Evolutionary conservation across 2,797 vertebrate species (phyloP).

Genomic region (Sternarchorhynchus goeldii): DNA sequence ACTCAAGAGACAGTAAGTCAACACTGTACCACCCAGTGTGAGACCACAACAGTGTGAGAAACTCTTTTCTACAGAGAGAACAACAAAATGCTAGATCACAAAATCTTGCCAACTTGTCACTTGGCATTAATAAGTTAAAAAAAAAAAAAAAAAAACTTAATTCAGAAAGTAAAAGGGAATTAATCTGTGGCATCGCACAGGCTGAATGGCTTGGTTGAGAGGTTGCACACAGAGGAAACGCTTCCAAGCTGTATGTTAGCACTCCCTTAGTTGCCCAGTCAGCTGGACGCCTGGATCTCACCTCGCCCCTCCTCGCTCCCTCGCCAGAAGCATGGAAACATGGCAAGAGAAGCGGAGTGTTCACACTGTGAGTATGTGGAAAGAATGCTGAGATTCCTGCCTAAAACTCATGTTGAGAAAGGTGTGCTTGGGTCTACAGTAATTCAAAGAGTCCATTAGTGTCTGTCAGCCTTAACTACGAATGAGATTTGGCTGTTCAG

Average conservation of each 20-base stretch:
- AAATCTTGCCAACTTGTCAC: not conserved
- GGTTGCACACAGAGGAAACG: not conserved
- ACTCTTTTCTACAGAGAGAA: not conserved
- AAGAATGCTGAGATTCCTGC: not conserved
- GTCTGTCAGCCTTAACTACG: too few relatives aligned
- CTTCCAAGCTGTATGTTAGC: constrained; percentile 22
- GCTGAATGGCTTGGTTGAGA: constrained; percentile 48
- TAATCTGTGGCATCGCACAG: constrained; percentile 4
- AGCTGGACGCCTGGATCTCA: constrained; percentile 51
- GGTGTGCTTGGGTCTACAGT: not conserved
- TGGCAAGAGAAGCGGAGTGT: constrained; percentile 78
- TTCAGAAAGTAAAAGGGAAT: constrained; percentile 1
- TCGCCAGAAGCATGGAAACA: constrained; percentile 75
- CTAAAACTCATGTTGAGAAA: not conserved
- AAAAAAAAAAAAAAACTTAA: not conserved
- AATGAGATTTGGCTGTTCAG: not conserved
- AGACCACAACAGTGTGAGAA: constrained; percentile 7
- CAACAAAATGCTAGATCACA: not conserved
- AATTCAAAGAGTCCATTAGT: not conserved
- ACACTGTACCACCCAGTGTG: constrained; percentile 1
- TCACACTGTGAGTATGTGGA: constrained; percentile 73
- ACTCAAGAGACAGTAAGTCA: constrained; percentile 5
- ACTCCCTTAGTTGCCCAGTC: not conserved
- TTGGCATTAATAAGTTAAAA: not conserved
- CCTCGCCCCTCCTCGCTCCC: constrained; percentile 61